Base-by-base conservation (phyloP, 2,888 invertebrate species). In the Trissonchulus latispiculum region DNA sequence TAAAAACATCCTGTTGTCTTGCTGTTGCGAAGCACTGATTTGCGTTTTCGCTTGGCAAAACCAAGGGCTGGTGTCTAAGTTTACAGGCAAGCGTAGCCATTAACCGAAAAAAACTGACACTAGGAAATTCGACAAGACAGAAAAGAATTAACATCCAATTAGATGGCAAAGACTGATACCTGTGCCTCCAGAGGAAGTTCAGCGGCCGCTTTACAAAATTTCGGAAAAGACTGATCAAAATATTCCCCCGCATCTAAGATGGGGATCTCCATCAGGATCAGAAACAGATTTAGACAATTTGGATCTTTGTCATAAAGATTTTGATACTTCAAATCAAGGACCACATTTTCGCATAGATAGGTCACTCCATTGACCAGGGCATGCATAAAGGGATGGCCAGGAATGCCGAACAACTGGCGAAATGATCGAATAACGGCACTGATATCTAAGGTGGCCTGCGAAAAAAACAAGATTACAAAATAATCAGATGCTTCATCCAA, bases 251-350 rank as follows among this genome's bases (percentile, higher is more conserved):
- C 81, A 73, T 83, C 81, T 67, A 85, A 76, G 77, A 85, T 88
- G 0, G 91, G 91, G 78, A 91, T 88, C 83, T 92, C 91, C 80
- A 91, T 90, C 35, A 91, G 89, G 75, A 91, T 90, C 62, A 91
- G 85, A 80, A 90, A 87, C 61, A 89, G 87, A 79, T 88, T 87
- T 72, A 88, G 80, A 66, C 86, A 83, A 78, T 85, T 84, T 70
- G 86, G 85, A 77, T 86, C 84, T 71, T 83, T 83, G 73, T 82
- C 81, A 36, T 81, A 79, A 15, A 78, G 78, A 31, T 80, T 87
- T 76, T 85, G 82, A 87, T 83, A 87, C 81, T 88, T 85, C 72
- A 91, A 84, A 79, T 91, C 90, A 81, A 90, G 87, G 81, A 90
- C 89, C 78, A 91, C 85, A 79, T 88, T 88, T 78, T 89, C 89